A percentile compares a stretch with the other conserved stretches of the same genome.
Conservation (phyloP, 2,113 vertebrate genomes). For the Actenoides hombroni region DNA sequence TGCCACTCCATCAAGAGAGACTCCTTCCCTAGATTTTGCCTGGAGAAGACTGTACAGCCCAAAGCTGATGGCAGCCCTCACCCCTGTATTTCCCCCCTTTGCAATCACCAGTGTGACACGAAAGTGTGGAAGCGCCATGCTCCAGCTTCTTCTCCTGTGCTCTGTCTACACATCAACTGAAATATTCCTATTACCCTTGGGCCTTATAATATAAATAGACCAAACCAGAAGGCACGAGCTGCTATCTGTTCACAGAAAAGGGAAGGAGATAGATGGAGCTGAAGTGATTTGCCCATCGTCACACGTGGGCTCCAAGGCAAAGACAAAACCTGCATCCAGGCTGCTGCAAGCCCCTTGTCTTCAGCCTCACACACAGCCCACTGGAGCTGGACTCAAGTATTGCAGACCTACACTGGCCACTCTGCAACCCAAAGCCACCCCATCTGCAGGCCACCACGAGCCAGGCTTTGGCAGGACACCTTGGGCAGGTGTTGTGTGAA, state of each 20-base stretch:
- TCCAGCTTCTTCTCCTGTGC: not conserved
- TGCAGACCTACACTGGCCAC: not conserved
- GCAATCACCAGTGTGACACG: accelerated
- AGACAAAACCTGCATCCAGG: not conserved
- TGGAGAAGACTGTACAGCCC: accelerated
- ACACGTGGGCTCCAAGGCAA: not conserved
- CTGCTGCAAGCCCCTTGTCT: not conserved
- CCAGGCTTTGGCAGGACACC: not conserved
- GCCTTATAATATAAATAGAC: not conserved
- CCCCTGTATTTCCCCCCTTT: not conserved
- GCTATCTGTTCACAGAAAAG: not conserved
- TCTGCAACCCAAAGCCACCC: not conserved
- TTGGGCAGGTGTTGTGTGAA: not conserved
- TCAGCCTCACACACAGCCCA: not conserved
- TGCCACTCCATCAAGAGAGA: not conserved
- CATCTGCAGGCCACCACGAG: not conserved
- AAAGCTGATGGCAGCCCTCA: not conserved
- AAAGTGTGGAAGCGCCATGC: accelerated
- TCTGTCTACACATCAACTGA: not conserved
- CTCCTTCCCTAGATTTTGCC: not conserved
- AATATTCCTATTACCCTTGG: not conserved
- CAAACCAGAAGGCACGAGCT: not conserved
- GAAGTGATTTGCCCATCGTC: not conserved
- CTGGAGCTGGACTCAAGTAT: accelerated
- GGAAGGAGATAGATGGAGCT: not conserved